Evolutionary conservation across 2,113 vertebrate genomes (phyloP).

Genomic region (Otolemur garnettii): DNA sequence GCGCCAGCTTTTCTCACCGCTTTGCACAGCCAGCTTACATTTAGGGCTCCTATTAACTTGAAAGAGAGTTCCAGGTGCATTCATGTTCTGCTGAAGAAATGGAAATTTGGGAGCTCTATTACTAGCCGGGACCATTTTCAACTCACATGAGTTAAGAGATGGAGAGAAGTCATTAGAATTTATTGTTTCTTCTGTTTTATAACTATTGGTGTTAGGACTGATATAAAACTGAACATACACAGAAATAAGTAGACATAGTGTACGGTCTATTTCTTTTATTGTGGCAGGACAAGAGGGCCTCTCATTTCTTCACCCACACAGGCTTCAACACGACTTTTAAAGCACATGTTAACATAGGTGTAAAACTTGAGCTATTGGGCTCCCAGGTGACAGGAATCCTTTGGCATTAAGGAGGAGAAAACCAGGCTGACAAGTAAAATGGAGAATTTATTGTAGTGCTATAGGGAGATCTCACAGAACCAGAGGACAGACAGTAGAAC

Average conservation of each 20-base stretch:
- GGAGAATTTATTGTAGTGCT: not conserved
- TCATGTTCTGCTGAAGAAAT: conserved; percentile 71
- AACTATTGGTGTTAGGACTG: not conserved
- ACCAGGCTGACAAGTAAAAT: not conserved
- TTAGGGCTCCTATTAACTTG: conserved; percentile 74
- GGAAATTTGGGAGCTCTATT: conserved; percentile 76
- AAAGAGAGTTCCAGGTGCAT: conserved; percentile 79
- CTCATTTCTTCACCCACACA: not conserved
- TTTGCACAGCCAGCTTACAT: conserved; percentile 58
- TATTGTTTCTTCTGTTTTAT: not conserved
- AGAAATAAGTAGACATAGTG: not conserved
- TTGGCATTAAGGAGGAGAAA: not conserved
- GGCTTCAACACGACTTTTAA: not conserved
- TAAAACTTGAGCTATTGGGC: not conserved
- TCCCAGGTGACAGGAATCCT: not conserved
- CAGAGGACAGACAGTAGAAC: not conserved
- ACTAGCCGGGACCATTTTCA: conserved; percentile 69
- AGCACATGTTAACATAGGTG: not conserved
- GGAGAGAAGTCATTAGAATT: conserved; percentile 50
- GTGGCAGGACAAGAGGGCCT: not conserved
- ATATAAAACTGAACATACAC: not conserved
- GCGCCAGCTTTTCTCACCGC: conserved; percentile 1
- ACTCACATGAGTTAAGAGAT: not conserved
- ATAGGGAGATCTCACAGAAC: not conserved
- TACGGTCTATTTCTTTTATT: not conserved